Evolutionary conservation across 2,113 vertebrate species (phyloP), one percentile per base, ranked within the genome.

Genomic region (Heteronetta atricapilla): DNA sequence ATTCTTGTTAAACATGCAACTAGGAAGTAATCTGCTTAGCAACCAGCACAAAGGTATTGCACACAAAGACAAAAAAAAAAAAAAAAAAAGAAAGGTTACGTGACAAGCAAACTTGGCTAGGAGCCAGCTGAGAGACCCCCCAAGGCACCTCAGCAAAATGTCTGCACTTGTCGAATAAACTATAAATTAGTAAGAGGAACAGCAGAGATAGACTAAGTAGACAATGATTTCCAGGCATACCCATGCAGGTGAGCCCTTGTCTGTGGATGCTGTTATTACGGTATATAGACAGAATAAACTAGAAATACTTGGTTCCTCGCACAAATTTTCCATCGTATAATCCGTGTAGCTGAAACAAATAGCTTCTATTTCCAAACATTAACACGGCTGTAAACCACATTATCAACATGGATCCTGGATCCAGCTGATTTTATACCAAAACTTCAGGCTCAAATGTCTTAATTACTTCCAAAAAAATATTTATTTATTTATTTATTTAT

Each of bases 21-120:
- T 82, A 95, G 92, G 92, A 96, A 89, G 89, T 92, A 88, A 92
- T 89, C 86, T 94, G 93, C 95, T 63, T 97, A 96, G 96, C 96
- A 97, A 97, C 95, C 79, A 86, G 31, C 55, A 85, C 95, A 96
- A 97, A 97, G 93, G 95, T 84, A 96, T 36, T 85, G 86, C 77
- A 75, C 76, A 70, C 88, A 64, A 82, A 77, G 69, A 70, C 73
- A 90, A 20, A 46, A 20, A 46, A 46, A 46, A 76, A 92, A 46
- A 46, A 46, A 46, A 46, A 46, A 5, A 48, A 48, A 84, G 76
- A 82, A 96, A 80, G 89, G 80, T 79, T 94, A 91, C 78, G 56
- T 56, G 56, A 95, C 94, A 96, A 91, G 70, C 33, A 82, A 67
- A 50, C 62, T 46, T 88, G 76, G 23, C 52, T 53, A 50, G 53